A percentile compares a stretch with the other conserved stretches of the same genome.
Conservation (phyloP, 2,888 invertebrate genomes). For the Eupithecia pulchellata region DNA sequence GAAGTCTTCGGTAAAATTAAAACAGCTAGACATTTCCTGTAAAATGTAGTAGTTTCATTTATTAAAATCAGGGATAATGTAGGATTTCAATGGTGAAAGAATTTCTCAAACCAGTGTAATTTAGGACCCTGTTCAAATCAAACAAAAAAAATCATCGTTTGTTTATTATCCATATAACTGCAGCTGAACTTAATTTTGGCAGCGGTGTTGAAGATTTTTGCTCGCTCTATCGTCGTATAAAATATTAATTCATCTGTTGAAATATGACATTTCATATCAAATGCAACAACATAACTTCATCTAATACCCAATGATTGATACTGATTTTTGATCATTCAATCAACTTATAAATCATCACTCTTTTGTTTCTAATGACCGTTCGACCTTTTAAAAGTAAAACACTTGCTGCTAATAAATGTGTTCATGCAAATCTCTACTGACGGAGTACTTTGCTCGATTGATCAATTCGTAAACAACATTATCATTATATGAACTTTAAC, state of each 20-base stretch:
- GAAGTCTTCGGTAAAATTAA: too few relatives aligned
- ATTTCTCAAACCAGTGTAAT: too few relatives aligned
- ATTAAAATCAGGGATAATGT: too few relatives aligned
- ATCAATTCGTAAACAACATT: not conserved
- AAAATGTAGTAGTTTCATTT: too few relatives aligned
- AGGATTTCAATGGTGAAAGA: too few relatives aligned
- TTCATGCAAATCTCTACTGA: not conserved
- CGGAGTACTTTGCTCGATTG: not conserved
- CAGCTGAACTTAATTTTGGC: not conserved
- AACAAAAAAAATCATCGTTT: too few relatives aligned
- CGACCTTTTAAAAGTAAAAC: not conserved
- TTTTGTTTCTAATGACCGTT: not conserved
- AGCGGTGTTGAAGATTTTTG: not conserved
- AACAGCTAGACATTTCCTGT: too few relatives aligned
- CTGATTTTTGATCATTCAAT: not conserved
- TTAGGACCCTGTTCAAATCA: too few relatives aligned
- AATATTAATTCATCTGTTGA: not conserved
- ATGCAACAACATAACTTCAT: not conserved
- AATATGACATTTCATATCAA: not conserved
- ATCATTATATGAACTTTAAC: not conserved
- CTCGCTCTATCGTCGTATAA: not conserved
- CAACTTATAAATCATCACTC: not conserved
- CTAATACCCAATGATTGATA: not conserved
- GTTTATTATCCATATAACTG: too few relatives aligned
- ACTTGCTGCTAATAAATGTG: not conserved